These are phyloP conservation scores for Pyrrhosoma nymphula DNA, from an alignment of 2,888 invertebrate species.

Conservation along the genomic window DNA sequence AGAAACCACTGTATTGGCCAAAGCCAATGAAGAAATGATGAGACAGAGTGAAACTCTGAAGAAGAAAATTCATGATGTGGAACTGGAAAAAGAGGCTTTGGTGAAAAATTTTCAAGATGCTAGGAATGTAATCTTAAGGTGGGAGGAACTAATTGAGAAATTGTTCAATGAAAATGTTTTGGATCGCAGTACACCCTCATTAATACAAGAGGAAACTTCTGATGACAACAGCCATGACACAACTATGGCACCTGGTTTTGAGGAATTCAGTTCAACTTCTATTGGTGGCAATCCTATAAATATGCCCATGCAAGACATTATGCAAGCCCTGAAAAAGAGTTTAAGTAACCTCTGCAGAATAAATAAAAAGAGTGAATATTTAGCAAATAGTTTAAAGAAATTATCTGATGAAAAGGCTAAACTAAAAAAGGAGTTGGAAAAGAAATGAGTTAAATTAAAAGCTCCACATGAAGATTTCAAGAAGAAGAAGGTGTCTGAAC, in stretches of 20 bases:
- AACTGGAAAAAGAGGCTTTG: conserved; percentile 22
- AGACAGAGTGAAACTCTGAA: conserved; percentile 5
- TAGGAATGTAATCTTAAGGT: background rate
- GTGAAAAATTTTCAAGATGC: background rate
- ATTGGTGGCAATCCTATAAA: background rate
- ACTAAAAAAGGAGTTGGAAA: conserved; percentile 76
- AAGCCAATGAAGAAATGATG: background rate
- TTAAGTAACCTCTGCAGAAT: background rate
- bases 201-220: background rate
- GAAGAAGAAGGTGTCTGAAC: conserved; percentile 56
- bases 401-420: conserved; percentile 44
- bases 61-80: background rate
- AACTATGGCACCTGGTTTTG: background rate
- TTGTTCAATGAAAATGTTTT: background rate
- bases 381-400: background rate
- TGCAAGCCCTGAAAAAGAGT: background rate
- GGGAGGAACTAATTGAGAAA: background rate
- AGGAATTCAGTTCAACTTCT: background rate
- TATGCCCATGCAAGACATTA: background rate
- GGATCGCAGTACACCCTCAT: background rate
- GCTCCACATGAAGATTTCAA: conserved; percentile 39
- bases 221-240: background rate
- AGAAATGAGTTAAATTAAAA: conserved; percentile 77
- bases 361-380: conserved; percentile 23
- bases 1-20: background rate